Conservation (phyloP, 2,113 vertebrate species). For the Phalacrocorax carbo region DNA sequence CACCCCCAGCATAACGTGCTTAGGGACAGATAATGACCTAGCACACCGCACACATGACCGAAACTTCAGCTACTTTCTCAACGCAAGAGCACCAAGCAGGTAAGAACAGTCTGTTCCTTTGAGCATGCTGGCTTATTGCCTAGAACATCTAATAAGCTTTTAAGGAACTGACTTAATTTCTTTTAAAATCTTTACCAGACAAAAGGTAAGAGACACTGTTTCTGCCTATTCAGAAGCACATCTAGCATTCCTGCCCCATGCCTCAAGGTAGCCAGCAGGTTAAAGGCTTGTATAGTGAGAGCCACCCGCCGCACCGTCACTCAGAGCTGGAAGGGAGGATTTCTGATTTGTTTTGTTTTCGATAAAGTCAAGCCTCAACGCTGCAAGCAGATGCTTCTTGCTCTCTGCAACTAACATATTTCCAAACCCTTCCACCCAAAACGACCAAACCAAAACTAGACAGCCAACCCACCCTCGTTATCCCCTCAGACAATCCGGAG, state of each 20-base stretch:
- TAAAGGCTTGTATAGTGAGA: fast-evolving
- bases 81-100: neutral
- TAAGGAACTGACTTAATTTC: neutral
- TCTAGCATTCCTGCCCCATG: neutral
- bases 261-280: neutral
- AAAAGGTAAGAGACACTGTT: neutral
- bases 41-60: fast-evolving
- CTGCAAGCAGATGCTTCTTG: neutral
- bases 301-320: neutral
- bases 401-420: neutral
- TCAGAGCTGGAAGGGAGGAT: neutral
- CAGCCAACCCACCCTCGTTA: neutral
- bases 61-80: neutral
- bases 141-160: neutral
- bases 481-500: neutral
- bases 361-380: neutral
- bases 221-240: neutral
- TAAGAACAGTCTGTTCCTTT: neutral
- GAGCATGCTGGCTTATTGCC: neutral
- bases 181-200: neutral
- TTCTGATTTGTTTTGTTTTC: neutral
- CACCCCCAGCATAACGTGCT: fast-evolving
- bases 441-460: neutral
- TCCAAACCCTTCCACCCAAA: neutral
- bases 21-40: neutral